These are phyloP conservation scores for Tanypteryx hageni DNA, from an alignment of 2,888 invertebrate genomes.

Conservation along the genomic window DNA sequence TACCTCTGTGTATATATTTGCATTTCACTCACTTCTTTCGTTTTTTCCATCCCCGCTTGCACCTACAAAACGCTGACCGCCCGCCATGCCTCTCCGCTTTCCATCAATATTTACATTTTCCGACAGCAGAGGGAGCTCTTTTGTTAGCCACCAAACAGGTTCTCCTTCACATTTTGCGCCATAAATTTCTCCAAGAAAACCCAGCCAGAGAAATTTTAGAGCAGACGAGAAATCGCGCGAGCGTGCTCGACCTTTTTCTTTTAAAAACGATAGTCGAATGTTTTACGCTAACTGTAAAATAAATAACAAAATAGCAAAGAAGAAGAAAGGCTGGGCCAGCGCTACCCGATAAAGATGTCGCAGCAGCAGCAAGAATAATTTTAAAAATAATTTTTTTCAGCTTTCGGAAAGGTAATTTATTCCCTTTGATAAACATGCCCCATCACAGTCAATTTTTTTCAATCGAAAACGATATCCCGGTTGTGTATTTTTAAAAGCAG, in stretches of 20 bases:
- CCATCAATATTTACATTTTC: slow-evolving; percentile 29
- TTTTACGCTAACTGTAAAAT: neutral
- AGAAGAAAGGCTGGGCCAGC: neutral
- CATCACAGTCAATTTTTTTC: too few relatives aligned
- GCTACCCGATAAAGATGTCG: too few relatives aligned
- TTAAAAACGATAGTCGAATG: slow-evolving; percentile 11
- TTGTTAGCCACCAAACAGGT: slow-evolving; percentile 32
- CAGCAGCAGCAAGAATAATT: too few relatives aligned
- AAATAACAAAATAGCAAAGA: neutral
- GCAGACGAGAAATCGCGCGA: neutral
- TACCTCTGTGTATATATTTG: neutral
- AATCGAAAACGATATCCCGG: too few relatives aligned
- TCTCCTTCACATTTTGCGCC: slow-evolving; percentile 25
- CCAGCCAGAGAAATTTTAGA: slow-evolving; percentile 3
- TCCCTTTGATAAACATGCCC: too few relatives aligned
- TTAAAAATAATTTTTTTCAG: too few relatives aligned
- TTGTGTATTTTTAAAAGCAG: too few relatives aligned
- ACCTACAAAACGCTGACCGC: slow-evolving; percentile 33
- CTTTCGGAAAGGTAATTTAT: too few relatives aligned
- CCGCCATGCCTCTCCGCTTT: slow-evolving; percentile 6
- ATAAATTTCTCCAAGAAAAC: slow-evolving; percentile 3
- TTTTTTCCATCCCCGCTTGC: neutral
- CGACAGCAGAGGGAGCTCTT: slow-evolving; percentile 17
- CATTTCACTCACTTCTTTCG: neutral
- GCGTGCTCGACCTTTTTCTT: neutral